Base-by-base conservation (phyloP, 2,888 invertebrate species). In the Chrysomela aeneicollis region DNA sequence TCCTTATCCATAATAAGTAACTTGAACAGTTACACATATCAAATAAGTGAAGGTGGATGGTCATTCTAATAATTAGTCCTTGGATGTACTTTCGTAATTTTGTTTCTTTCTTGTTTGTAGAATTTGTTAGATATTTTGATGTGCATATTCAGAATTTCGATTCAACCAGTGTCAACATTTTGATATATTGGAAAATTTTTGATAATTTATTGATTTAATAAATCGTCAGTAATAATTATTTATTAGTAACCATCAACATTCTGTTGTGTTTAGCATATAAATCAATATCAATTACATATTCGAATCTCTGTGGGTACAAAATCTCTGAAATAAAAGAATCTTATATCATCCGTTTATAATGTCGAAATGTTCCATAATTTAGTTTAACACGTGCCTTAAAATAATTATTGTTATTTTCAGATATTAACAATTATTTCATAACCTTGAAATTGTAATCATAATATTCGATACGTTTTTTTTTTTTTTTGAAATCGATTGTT, bases 21-120 rank as follows among this genome's bases (percentile, higher is more conserved):
- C 64, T 57, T 57, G 52, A 53, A 64, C 63, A 64, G 71, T 69
- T 71, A 72, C 73, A 73, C 75, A 75, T 75, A 75, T 75, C 75
- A 75, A 65, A 67, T 73, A 70, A 70, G 67, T 74, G 72, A 73
- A 73, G 73, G 73, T 70, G 69, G 71, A 71, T 67, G 72, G 70
- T 67, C 64, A 65, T 65, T 67, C 68, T 66, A 66, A 61, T 54
- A 49, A 62, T 55, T 63, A 68, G 63, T 62, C 47, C 59, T 63
- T 68, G 59, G 21, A 63, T 52, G 46, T 63, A 61, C 47, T 58
- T 62, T 66, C 59, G 26, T 59, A 42, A 63, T 46, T 65, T 53
- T 61, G 55, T 60, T 57, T 67, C 47, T 15, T 47, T 64, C 59
- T 55, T 50, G 19, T 30, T 53, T 54, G 70, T 65, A 64, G 68